A percentile compares a stretch with the other conserved stretches of the same genome.
Evolutionary conservation across 2,888 invertebrate species (phyloP).

Genomic region (Serrognathus titanus): DNA sequence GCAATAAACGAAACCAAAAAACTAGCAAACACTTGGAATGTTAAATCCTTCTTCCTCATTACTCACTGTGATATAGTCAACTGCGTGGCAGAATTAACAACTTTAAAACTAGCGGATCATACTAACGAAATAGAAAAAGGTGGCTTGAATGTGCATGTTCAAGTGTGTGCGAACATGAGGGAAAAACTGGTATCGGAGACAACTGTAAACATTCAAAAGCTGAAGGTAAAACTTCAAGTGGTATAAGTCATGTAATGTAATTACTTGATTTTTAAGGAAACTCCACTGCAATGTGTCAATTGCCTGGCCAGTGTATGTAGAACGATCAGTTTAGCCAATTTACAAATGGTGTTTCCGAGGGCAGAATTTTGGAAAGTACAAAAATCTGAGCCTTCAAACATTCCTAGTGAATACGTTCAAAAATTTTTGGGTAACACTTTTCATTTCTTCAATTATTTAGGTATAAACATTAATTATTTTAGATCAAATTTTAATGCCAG

Average conservation of each 20-base stretch:
- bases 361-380: conserved; percentile 62
- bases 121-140: conserved; percentile 53
- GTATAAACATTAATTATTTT: conserved; percentile 20
- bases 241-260: neutral
- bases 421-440: conserved; percentile 67
- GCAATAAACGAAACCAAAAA: conserved; percentile 68
- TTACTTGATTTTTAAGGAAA: conserved; percentile 55
- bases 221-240: conserved; percentile 57
- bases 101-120: conserved; percentile 61
- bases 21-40: conserved; percentile 71
- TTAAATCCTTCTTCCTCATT: conserved; percentile 69
- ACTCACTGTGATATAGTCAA: conserved; percentile 63
- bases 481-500: conserved; percentile 74
- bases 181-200: conserved; percentile 79
- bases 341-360: conserved; percentile 77
- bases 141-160: conserved; percentile 67
- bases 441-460: neutral
- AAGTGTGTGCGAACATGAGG: conserved; percentile 77
- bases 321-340: conserved; percentile 73
- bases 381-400: conserved; percentile 47
- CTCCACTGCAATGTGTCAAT: conserved; percentile 67
- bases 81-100: conserved; percentile 58
- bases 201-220: conserved; percentile 67
- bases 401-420: conserved; percentile 64
- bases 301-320: conserved; percentile 73